Conservation (phyloP, 2,113 vertebrate species). For the Xiphophorus hellerii region DNA sequence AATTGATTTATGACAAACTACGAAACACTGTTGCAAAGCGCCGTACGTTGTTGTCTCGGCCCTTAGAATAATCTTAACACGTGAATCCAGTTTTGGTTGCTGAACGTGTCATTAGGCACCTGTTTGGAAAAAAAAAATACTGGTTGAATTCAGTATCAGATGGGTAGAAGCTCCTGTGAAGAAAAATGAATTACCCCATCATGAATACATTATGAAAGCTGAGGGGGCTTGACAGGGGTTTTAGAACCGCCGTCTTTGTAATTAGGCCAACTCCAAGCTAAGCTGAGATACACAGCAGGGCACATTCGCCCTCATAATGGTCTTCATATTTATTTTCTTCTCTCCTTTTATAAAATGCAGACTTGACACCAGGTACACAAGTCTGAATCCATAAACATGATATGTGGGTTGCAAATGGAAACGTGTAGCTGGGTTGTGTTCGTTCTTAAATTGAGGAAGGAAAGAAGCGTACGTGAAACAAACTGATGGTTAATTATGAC, state of each 20-base stretch:
- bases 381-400: conserved; percentile 15
- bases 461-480: background rate
- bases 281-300: conserved; percentile 30
- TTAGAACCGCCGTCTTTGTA: conserved; percentile 42
- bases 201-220: conserved; percentile 49
- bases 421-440: background rate
- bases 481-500: conserved; percentile 10
- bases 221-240: conserved; percentile 25
- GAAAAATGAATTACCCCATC: conserved; percentile 38
- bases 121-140: conserved; percentile 40
- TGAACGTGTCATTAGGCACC: conserved; percentile 51
- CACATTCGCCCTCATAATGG: conserved; percentile 45
- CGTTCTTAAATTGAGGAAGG: background rate
- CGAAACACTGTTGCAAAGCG: no score
- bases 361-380: conserved; percentile 8
- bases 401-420: background rate
- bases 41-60: background rate
- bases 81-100: conserved; percentile 17
- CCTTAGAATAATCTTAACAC: background rate
- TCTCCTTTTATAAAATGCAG: conserved; percentile 19
- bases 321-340: conserved; percentile 11
- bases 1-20: no score
- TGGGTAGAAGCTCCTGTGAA: conserved; percentile 15
- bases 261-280: conserved; percentile 47
- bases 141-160: conserved; percentile 19